Evolutionary conservation across 2,797 vertebrate species (phyloP), one percentile per base, ranked within the genome.

Genomic region (Emydoidea blandingii): DNA sequence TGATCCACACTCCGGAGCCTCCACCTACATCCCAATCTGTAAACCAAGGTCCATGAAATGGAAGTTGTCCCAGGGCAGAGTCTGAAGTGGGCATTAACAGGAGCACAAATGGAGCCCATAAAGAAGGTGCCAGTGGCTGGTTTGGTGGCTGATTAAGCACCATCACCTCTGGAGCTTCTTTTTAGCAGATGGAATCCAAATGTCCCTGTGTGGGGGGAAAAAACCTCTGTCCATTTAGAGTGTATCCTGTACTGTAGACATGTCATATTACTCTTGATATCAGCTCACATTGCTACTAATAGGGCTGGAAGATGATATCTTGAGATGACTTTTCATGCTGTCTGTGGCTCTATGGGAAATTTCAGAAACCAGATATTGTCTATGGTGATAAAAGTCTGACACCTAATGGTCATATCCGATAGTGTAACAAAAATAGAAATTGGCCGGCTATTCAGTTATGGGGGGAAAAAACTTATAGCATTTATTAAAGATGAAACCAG

Each of bases 331-430:
- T 76, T 44, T 83, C 37, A 0, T 15, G 3, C 44, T 29, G 11
- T 1, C 52, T 5, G 16, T 2, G 34, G 12, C 41, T 25, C 78
- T 52, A 16, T 41, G 29, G 1, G 0, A 87, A 84, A n/a, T 50
- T 37, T 34, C 57, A 34, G 85, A 54, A 80, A 25, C 23, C 6
- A 23, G 54, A 81, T 44, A 7, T 12, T 37, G 49, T 0, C 59
- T 83, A 83, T 12, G 72, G 79, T 2, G 87, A 91, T 86, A 65
- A 90, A 47, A 95, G 95, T 9, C 97, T 98, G 97, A 97, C 97
- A 96, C 92, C 97, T 93, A 96, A 97, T 89, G 97, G 97, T 93
- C 91, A 91, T 79, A 83, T 79, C 89, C 27, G 89, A 95, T 88
- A 96, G 1, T 95, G 95, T 95, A 92, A 83, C 56, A 41, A 79